phyloP scores from a whole-genome alignment of 2,113 vertebrate species.

The Elachura formosa region DNA sequence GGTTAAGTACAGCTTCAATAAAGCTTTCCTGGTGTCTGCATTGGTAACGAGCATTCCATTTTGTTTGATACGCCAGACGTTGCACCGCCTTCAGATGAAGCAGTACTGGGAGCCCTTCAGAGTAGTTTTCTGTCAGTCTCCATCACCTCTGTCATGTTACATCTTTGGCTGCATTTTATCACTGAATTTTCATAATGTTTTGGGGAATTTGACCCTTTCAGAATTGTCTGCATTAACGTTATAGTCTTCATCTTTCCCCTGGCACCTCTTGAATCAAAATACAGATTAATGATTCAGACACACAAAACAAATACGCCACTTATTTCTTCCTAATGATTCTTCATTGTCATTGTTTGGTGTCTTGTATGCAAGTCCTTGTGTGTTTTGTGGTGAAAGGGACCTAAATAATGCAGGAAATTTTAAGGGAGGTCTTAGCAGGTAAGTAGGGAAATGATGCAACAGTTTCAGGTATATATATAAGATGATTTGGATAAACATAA shows the following conservation, averaged over 20 bases:
- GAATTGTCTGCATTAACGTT: background rate
- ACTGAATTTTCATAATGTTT: background rate
- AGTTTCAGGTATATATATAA: background rate
- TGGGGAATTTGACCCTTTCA: background rate
- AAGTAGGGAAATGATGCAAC: background rate
- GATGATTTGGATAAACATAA: background rate
- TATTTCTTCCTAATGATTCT: background rate
- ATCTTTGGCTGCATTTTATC: background rate
- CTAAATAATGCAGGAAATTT: background rate
- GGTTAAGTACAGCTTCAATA: background rate
- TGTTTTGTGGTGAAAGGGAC: background rate
- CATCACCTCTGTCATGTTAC: background rate
- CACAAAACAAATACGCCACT: background rate
- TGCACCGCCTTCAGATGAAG: background rate
- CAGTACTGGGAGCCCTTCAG: background rate
- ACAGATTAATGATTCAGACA: background rate
- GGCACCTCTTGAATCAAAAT: slow-evolving; percentile 13
- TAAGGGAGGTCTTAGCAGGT: background rate
- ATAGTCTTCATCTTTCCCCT: background rate
- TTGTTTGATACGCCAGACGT: background rate
- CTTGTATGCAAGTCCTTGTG: background rate
- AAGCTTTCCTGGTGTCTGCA: background rate
- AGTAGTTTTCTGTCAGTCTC: background rate
- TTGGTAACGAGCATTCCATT: background rate
- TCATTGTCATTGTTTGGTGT: background rate